These are phyloP conservation scores for Cerceris rybyensis DNA, from an alignment of 2,888 invertebrate species.

Conservation along the genomic window DNA sequence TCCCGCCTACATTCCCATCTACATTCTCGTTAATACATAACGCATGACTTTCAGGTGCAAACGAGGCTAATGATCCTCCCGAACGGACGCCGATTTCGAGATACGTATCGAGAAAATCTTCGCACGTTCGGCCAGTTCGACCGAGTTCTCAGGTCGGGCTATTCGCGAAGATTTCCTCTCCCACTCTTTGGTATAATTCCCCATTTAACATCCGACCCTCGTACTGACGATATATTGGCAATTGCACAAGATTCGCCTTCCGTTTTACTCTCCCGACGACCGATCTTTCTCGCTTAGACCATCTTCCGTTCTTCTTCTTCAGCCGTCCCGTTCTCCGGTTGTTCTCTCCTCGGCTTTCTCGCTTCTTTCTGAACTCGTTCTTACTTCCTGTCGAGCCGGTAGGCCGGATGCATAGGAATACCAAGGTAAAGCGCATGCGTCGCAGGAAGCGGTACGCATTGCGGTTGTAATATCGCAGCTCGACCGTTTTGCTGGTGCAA, in stretches of 20 bases:
- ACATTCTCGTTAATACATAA: not conserved
- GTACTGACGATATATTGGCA: constrained; percentile 75
- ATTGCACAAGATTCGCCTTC: constrained; percentile 67
- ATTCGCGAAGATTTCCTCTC: constrained; percentile 12
- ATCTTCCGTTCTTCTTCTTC: constrained; percentile 19
- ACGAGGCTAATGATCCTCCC: not conserved
- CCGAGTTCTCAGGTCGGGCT: constrained; percentile 19
- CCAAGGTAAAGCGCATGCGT: constrained; percentile 69
- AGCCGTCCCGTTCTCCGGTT: not conserved
- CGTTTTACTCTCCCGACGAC: constrained; percentile 39
- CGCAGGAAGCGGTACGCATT: constrained; percentile 74
- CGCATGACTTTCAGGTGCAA: not conserved
- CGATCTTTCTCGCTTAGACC: constrained; percentile 7
- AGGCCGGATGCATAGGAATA: constrained; percentile 71
- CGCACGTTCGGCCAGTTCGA: constrained; percentile 32
- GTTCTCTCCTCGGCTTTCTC: constrained; percentile 5
- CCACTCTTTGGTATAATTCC: constrained; percentile 51
- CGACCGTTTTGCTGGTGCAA: constrained; percentile 63
- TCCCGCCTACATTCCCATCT: too few species aligned
- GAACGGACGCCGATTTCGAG: not conserved
- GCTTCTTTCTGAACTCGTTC: constrained; percentile 23
- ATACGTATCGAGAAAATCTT: constrained; percentile 12
- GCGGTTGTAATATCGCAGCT: constrained; percentile 78
- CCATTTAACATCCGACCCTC: constrained; percentile 72
- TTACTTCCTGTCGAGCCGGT: constrained; percentile 6